Conservation (phyloP, 2,888 invertebrate species). For the Scaptomyza parva region DNA sequence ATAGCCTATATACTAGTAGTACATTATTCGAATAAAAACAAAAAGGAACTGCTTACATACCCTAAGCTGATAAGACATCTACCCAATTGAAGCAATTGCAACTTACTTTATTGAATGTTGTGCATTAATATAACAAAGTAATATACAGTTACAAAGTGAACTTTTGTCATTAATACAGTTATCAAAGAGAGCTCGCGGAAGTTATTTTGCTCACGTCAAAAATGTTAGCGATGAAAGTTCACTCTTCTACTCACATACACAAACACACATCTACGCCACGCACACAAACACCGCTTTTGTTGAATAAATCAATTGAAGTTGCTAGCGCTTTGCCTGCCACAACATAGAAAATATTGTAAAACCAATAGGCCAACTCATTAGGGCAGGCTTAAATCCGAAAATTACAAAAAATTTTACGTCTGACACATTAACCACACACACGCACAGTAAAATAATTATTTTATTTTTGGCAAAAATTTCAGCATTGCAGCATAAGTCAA, state of each 20-base stretch:
- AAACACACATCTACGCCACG: conserved; percentile 6
- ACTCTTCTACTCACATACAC: conserved; percentile 3
- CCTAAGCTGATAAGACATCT: not conserved
- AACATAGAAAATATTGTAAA: conserved; percentile 43
- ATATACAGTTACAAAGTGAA: conserved; percentile 11
- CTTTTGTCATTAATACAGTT: conserved; percentile 22
- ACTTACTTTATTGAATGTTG: not conserved
- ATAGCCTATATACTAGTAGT: too few relatives aligned
- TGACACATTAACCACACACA: conserved; percentile 7
- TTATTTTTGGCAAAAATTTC: conserved; percentile 32
- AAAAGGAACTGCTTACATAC: too few relatives aligned
- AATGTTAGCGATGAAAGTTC: conserved; percentile 8
- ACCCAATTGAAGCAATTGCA: not conserved
- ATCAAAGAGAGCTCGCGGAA: conserved; percentile 20
- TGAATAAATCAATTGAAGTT: conserved; percentile 68
- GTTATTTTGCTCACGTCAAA: conserved; percentile 1
- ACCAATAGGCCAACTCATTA: not conserved
- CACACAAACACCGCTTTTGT: conserved; percentile 13
- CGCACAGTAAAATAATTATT: conserved; percentile 18
- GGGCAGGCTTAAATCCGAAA: conserved; percentile 2
- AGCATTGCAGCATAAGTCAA: conserved; percentile 12
- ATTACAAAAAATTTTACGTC: conserved; percentile 1
- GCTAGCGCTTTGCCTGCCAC: conserved; percentile 42
- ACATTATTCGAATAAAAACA: too few relatives aligned
- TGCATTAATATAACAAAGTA: not conserved